Percentiles rank a stretch among this genome's conserved stretches.
phyloP scores from a whole-genome alignment of 2,797 vertebrate species.

The Silurus lanzhouensis region DNA sequence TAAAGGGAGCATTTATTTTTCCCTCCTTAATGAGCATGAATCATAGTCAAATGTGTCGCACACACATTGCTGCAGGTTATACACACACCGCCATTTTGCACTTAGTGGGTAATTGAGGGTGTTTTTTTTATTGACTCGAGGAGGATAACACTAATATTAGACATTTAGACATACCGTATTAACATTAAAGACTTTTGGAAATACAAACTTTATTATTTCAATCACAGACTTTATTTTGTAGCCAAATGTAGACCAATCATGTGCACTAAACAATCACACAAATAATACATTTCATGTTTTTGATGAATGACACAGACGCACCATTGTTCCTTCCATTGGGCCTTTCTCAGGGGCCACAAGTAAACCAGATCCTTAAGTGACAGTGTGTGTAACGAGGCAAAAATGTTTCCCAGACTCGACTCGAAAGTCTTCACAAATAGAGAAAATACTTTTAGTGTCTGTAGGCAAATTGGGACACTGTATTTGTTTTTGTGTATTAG shows the following conservation, averaged over 20 bases:
- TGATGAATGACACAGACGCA: not conserved
- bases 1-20: slow-evolving; percentile 33
- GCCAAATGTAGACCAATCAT: not conserved
- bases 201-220: not conserved
- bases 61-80: slow-evolving; percentile 31
- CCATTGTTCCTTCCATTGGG: too few species aligned
- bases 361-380: too few species aligned
- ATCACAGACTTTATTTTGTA: not conserved
- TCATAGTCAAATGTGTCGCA: slow-evolving; percentile 32
- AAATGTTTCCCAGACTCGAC: too few species aligned
- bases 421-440: too few species aligned
- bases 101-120: not conserved
- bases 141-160: slow-evolving; percentile 6
- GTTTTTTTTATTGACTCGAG: not conserved
- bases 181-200: not conserved
- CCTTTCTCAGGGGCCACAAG: too few species aligned
- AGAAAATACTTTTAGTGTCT: too few species aligned
- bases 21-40: slow-evolving; percentile 41
- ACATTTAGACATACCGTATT: not conserved
- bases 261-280: not conserved
- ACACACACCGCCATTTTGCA: slow-evolving; percentile 29
- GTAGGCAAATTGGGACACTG: too few species aligned
- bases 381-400: too few species aligned
- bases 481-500: not conserved
- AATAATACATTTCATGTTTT: not conserved